These are phyloP conservation scores for Octodon degus DNA, from an alignment of 2,113 vertebrate genomes.

Conservation along the genomic window DNA sequence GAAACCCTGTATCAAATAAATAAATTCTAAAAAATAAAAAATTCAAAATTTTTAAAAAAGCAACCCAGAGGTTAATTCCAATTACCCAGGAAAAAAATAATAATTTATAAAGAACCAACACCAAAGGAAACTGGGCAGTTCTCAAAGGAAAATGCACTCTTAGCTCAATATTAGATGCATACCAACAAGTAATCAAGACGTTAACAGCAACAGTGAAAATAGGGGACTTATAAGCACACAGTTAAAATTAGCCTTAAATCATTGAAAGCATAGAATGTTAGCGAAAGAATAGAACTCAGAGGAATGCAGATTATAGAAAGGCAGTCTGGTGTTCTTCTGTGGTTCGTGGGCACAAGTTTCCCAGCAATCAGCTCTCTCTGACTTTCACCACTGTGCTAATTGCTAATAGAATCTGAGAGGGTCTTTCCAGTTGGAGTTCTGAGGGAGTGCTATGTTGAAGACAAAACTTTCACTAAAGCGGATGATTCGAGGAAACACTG, in stretches of 20 bases:
- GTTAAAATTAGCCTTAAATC: not conserved
- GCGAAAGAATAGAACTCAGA: not conserved
- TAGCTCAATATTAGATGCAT: not conserved
- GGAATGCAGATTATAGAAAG: not conserved
- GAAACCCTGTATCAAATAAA: too few species aligned
- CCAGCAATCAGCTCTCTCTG: not conserved
- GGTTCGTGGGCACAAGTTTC: not conserved
- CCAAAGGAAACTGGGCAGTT: not conserved
- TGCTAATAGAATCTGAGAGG: not conserved
- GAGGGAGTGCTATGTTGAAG: not conserved
- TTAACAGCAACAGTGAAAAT: not conserved
- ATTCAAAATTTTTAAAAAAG: not conserved
- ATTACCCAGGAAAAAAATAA: not conserved
- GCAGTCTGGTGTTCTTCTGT: not conserved
- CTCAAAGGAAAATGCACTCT: not conserved
- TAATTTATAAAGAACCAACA: not conserved
- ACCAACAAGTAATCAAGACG: not conserved
- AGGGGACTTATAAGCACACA: not conserved
- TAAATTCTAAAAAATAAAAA: too few species aligned
- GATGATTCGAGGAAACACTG: not conserved
- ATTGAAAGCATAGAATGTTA: not conserved
- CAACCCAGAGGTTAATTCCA: not conserved
- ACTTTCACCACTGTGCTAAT: not conserved
- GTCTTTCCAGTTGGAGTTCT: not conserved
- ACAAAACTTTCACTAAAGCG: not conserved